A percentile compares a stretch with the other conserved stretches of the same genome.
These are phyloP conservation scores for Clistopyga incitator DNA, from an alignment of 2,888 invertebrate genomes.

Conservation along the genomic window DNA sequence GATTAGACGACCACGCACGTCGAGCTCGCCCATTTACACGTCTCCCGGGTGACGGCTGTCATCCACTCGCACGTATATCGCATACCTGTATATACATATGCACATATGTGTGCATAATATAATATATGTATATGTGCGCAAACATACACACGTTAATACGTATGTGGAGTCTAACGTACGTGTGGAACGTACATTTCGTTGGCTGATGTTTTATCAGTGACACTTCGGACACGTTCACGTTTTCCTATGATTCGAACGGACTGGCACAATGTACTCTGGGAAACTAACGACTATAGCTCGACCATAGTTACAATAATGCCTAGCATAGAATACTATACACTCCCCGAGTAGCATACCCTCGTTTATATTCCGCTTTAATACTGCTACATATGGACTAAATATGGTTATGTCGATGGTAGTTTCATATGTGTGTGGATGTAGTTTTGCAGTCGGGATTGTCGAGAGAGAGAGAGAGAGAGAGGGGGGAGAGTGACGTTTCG, in stretches of 20 bases:
- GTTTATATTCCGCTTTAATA: constrained; percentile 48
- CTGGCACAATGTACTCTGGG: constrained; percentile 57
- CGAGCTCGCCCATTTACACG: constrained; percentile 17
- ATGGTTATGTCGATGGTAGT: constrained; percentile 5
- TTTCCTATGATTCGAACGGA: constrained; percentile 64
- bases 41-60: constrained; percentile 31
- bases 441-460: constrained; percentile 46
- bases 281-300: constrained; percentile 43
- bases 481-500: constrained; percentile 65
- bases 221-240: constrained; percentile 65
- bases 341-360: constrained; percentile 42
- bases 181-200: constrained; percentile 16
- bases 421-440: constrained; percentile 20
- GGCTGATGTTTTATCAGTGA: constrained; percentile 66
- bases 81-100: not conserved
- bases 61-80: constrained; percentile 20
- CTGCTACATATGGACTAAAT: constrained; percentile 17
- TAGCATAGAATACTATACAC: constrained; percentile 14
- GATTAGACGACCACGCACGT: constrained; percentile 39
- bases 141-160: constrained; percentile 12
- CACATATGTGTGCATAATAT: not conserved
- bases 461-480: too few relatives aligned
- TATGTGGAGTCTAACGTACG: not conserved
- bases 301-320: constrained; percentile 49
- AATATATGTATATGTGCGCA: not conserved